These are phyloP conservation scores for Cosmia pyralina DNA, from an alignment of 2,888 invertebrate genomes.

Conservation along the genomic window DNA sequence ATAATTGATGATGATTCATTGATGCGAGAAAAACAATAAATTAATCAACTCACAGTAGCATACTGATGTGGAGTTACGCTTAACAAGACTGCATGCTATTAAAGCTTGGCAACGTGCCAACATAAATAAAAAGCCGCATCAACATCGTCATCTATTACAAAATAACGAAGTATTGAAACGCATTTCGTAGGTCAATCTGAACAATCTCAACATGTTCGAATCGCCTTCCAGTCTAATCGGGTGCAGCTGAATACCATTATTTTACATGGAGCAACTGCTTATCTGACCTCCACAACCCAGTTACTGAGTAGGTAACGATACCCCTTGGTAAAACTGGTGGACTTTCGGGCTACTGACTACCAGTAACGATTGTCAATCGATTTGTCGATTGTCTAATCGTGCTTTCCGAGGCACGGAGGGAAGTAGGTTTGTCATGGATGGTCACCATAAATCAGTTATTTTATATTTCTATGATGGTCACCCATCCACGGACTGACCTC, in stretches of 20 bases:
- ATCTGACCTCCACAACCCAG: background rate
- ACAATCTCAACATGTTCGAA: background rate
- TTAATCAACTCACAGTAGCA: slow-evolving; percentile 9
- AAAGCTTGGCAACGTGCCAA: slow-evolving; percentile 33
- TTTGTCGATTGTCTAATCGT: too few relatives aligned
- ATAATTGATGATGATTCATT: too few relatives aligned
- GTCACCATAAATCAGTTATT: too few relatives aligned
- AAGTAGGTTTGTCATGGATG: background rate
- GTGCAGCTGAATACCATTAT: background rate
- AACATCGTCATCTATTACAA: slow-evolving; percentile 5
- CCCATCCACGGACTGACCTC: background rate
- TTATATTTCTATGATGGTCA: too few relatives aligned
- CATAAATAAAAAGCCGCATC: slow-evolving; percentile 3
- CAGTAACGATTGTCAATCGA: background rate
- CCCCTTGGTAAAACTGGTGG: background rate
- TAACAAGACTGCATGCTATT: slow-evolving; percentile 11
- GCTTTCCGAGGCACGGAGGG: background rate
- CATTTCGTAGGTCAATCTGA: slow-evolving; percentile 19
- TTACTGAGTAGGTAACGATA: too few relatives aligned
- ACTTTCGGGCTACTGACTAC: background rate
- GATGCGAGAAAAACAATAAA: background rate
- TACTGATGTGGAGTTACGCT: slow-evolving; percentile 10
- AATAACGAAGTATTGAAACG: slow-evolving; percentile 8
- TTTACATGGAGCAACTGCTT: background rate
- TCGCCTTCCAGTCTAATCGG: background rate